Percentiles rank a stretch among this genome's conserved stretches.
phyloP scores from a whole-genome alignment of 2,888 invertebrate species.

The Ischnus inquisitorius region DNA sequence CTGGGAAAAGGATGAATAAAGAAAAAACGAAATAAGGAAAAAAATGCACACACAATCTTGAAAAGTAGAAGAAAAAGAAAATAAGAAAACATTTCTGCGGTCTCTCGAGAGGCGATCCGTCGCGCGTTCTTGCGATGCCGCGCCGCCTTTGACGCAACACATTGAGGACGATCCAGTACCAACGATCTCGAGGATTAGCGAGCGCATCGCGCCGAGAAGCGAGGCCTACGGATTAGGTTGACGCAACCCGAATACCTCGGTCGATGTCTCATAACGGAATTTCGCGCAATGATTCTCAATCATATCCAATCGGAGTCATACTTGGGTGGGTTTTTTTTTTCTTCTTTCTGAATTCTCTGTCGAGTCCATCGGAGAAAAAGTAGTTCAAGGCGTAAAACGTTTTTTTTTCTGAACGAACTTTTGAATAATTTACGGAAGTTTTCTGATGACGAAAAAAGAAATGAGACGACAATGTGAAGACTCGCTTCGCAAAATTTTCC shows the following conservation, averaged over 20 bases:
- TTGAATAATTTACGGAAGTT: too few relatives aligned
- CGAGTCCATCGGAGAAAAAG: not conserved
- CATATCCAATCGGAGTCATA: not conserved
- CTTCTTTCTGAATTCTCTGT: not conserved
- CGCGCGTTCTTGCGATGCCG: constrained; percentile 47
- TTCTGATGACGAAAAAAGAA: too few relatives aligned
- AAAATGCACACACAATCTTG: constrained; percentile 2
- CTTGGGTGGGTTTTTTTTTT: not conserved
- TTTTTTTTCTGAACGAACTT: not conserved
- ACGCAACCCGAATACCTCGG: constrained; percentile 42
- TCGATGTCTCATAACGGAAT: constrained; percentile 46
- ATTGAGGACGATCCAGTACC: constrained; percentile 42
- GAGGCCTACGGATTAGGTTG: constrained; percentile 22
- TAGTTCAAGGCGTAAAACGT: too few relatives aligned
- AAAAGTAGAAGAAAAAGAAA: constrained; percentile 8
- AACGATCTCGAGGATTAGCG: constrained; percentile 42
- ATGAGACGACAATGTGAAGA: too few relatives aligned
- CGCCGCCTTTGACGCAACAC: constrained; percentile 31
- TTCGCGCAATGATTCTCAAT: constrained; percentile 33
- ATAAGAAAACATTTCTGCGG: constrained; percentile 36
- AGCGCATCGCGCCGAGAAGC: constrained; percentile 10
- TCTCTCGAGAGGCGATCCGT: constrained; percentile 38
- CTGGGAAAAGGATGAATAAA: constrained; percentile 9
- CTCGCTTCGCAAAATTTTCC: too few relatives aligned
- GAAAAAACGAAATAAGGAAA: constrained; percentile 8